These are phyloP conservation scores for Rhingia campestris DNA, from an alignment of 2,888 invertebrate species.

Conservation along the genomic window DNA sequence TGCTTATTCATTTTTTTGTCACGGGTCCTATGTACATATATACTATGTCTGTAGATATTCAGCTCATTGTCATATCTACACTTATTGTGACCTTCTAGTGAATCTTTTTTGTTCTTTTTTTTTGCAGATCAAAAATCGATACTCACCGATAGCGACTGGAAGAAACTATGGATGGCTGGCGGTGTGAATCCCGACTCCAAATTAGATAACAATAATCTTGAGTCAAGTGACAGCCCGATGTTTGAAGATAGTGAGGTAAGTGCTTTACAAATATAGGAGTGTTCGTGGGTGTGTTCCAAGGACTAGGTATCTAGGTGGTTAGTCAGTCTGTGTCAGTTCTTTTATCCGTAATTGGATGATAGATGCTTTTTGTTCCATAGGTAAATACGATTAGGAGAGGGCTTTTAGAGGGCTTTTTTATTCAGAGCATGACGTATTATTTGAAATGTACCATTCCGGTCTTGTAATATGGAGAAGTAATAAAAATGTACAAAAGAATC, in stretches of 20 bases:
- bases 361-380: no score
- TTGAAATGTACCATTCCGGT: no score
- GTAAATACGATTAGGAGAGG: no score
- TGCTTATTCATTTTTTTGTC: background rate
- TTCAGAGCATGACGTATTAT: no score
- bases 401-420: no score
- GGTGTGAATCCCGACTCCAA: conserved; percentile 82
- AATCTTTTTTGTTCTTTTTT: conserved; percentile 40
- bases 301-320: background rate
- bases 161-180: conserved; percentile 83
- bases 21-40: background rate
- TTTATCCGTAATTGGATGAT: background rate
- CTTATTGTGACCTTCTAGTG: conserved; percentile 48
- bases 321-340: background rate
- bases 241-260: conserved; percentile 83
- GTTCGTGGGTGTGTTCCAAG: no score
- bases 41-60: background rate
- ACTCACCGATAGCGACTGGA: conserved; percentile 83
- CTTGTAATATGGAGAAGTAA: no score
- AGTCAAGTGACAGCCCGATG: conserved; percentile 83
- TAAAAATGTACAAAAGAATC: no score
- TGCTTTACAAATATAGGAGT: conserved; percentile 51
- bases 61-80: background rate
- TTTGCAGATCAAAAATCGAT: conserved; percentile 83
- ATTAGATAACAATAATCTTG: conserved; percentile 82